Evolutionary conservation across 1,140 invertebrate species (phyloP).

Genomic region (Antheraea pernyi): DNA sequence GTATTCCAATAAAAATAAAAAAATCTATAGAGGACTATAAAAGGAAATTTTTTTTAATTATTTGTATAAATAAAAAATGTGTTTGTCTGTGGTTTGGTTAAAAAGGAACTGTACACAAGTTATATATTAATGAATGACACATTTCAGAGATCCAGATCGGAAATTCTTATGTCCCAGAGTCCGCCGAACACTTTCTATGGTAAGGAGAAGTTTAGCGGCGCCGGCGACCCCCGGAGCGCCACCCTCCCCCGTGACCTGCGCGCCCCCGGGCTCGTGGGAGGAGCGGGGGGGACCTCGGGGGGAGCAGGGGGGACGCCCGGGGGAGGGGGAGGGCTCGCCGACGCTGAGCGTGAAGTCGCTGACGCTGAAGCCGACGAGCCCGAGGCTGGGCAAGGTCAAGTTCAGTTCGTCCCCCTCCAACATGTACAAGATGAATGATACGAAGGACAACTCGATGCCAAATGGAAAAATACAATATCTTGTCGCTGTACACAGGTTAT

Average conservation of each 20-base stretch:
- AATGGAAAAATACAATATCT: constrained; percentile 78
- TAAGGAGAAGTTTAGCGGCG: constrained; percentile 11
- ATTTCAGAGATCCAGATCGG: constrained; percentile 57
- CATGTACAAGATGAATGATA: constrained; percentile 36
- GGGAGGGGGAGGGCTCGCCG: constrained; percentile 25
- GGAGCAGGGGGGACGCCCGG: background rate
- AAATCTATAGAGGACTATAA: too few relatives aligned
- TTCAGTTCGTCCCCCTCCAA: constrained; percentile 44
- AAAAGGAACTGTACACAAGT: background rate
- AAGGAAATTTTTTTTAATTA: too few relatives aligned
- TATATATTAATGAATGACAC: background rate
- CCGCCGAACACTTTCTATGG: constrained; percentile 39
- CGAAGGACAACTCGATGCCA: background rate
- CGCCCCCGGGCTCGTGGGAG: too few relatives aligned
- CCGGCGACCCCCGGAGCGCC: background rate
- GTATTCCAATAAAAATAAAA: too few relatives aligned
- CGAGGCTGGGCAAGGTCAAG: constrained; percentile 29
- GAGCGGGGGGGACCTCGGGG: constrained; percentile 14
- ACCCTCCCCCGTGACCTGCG: too few relatives aligned
- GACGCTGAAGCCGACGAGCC: constrained; percentile 26
- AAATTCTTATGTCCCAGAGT: constrained; percentile 54
- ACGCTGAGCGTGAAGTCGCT: constrained; percentile 34
- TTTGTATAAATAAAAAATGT: background rate
- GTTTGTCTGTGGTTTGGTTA: background rate
- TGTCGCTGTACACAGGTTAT: constrained; percentile 83